Percentiles rank a stretch among this genome's conserved stretches.
Evolutionary conservation across 2,797 vertebrate genomes (phyloP).

Genomic region (Ptychobarbus kaznakovi): DNA sequence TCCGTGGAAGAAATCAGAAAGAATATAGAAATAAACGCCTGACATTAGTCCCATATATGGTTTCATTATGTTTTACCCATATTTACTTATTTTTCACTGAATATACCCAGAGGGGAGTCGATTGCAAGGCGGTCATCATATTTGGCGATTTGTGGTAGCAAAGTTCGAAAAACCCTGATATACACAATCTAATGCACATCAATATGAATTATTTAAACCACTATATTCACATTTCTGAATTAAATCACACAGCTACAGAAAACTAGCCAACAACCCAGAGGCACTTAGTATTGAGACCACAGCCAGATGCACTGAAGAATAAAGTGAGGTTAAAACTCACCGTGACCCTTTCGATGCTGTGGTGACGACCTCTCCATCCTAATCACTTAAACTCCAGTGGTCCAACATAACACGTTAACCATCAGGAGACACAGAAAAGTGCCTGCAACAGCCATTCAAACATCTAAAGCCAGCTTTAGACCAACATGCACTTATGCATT

Average conservation of each 20-base stretch:
- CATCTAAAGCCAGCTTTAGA: background rate
- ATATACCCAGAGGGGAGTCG: background rate
- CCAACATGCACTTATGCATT: background rate
- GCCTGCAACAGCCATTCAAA: constrained; percentile 28
- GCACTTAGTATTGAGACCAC: constrained; percentile 5
- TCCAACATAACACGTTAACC: constrained; percentile 18
- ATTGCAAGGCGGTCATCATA: background rate
- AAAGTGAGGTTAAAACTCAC: constrained; percentile 51
- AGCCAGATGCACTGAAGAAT: background rate
- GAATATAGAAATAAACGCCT: background rate
- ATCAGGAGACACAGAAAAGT: background rate
- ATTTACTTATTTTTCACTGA: background rate
- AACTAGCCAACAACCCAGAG: background rate
- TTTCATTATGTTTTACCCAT: background rate
- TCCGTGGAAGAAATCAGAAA: background rate
- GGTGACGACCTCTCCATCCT: constrained; percentile 31
- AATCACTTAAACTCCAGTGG: constrained; percentile 28
- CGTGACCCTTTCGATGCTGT: constrained; percentile 29
- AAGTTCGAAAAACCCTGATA: background rate
- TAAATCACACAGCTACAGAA: background rate
- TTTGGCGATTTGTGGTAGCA: no score
- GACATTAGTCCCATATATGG: background rate
- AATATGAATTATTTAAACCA: background rate
- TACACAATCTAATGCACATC: background rate
- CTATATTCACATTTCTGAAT: background rate